Conservation (phyloP, 1,140 invertebrate genomes). For the Pantala flavescens region DNA sequence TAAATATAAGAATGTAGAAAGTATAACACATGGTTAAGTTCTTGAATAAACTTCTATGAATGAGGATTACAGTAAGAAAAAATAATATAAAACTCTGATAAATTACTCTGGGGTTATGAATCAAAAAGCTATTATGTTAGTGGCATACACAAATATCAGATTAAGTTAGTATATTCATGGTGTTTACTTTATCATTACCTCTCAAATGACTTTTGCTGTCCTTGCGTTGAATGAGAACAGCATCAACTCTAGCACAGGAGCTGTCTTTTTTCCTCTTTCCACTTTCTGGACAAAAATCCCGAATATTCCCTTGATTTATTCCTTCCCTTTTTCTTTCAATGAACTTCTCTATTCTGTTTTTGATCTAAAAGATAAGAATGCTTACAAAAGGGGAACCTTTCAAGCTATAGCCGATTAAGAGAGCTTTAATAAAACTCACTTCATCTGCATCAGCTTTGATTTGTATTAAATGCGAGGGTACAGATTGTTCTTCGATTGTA, state of each 20-base stretch:
- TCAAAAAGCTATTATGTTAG: no score
- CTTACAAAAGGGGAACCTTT: neutral
- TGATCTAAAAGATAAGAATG: conserved; percentile 24
- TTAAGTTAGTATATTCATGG: no score
- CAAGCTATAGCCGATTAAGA: neutral
- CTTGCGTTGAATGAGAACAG: conserved; percentile 47
- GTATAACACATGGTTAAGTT: no score
- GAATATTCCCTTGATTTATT: conserved; percentile 50
- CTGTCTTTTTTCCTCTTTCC: conserved; percentile 30
- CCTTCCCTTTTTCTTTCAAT: conserved; percentile 50
- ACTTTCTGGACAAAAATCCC: conserved; percentile 48
- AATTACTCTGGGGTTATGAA: no score
- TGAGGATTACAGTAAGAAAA: no score
- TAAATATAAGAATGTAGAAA: no score
- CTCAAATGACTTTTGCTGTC: conserved; percentile 58
- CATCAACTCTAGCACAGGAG: conserved; percentile 55
- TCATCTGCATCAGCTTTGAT: conserved; percentile 47
- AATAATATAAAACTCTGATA: no score
- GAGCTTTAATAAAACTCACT: conserved; percentile 30
- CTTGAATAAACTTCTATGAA: no score
- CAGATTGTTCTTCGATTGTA: conserved; percentile 28
- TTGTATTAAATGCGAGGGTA: conserved; percentile 43
- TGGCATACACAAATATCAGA: no score
- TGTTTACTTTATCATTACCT: conserved; percentile 36
- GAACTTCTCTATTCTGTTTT: conserved; percentile 46